Evolutionary conservation across 2,888 invertebrate species (phyloP), one percentile per base, ranked within the genome.

Genomic region (Axea sp.): DNA sequence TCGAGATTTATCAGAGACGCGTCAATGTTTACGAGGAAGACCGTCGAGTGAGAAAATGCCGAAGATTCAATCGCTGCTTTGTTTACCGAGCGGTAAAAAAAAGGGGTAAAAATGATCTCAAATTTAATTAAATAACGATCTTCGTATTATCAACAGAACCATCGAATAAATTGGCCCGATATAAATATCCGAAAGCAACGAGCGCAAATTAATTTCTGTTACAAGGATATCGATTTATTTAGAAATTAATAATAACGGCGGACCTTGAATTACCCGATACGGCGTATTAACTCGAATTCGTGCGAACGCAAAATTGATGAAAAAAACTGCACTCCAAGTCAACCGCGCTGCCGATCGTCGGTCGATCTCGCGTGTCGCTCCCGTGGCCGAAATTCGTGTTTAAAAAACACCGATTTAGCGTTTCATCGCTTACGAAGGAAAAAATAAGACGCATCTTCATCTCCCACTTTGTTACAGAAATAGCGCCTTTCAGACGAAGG

Each of bases 401-500:
- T 11, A 33, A 45, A 22, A 11, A 19, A n/a, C 30, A 12, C 4
- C 9, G 49, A 62, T 62, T 62, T 30, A 3, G 12, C n/a, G n/a
- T 35, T 53, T 26, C 41, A 51, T 53, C 17, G 9, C 9, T 33
- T 53, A 28, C 33, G 37, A 14, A 47, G 22, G 17, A 68, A 57
- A 59, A 43, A 49, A 30, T 49, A 14, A 33, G 57, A 67, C 67
- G 67, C 49, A 49, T 47, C 64, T 64, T 35, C 64, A 43, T 64
- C 64, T 72, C 62, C 47, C 35, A 64, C 71, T 72, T 69, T 67
- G 65, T 59, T 37, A 59, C 51, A 43, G 45, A 60, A 73, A 76
- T 69, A 65, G 64, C 35, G 4, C 19, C 37, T 39, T 60, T 62
- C 53, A 22, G 1, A 33, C 57, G 41, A 59, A 72, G 65, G 72